Base-by-base conservation (phyloP, 1,140 invertebrate species). In the Acromyrmex charruanus region DNA sequence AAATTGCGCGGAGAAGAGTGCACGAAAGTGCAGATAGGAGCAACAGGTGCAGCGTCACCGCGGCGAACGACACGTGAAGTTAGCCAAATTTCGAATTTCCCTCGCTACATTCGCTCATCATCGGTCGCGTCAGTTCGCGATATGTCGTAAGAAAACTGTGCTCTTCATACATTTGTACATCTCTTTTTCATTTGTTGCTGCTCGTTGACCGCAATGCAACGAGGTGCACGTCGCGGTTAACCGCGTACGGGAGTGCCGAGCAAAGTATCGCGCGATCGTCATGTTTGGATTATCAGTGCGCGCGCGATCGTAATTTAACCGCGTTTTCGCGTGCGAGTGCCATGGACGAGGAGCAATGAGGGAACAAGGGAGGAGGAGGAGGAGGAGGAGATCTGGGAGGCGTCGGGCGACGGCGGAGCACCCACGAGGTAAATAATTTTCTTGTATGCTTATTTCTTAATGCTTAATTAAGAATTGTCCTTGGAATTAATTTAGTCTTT, bases 11-110 rank as follows among this genome's bases (percentile, higher is more conserved):
- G 5, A 49, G 6, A 14, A 69, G 2, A 69, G 21, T 49, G 66
- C n/a, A 51, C 39, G 14, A n/a, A 49, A 49, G 66, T 69, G 35
- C 66, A 69, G 39, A 39, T 69, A 25, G 12, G 66, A 69, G 66
- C 66, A 69, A 69, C 66, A 69, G 66, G 66, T 69, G 66, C 39
- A 69, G 66, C 39, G 66, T 69, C 66, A 28, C 6, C 66, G 66
- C 39, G 39, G 66, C 39, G 65, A 39, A 18, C 35, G 39, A 12
- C 39, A 12, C 39, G 39, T 51, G 39, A 69, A 69, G 39, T 69
- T 28, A 18, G 31, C 18, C 65, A 5, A 69, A 25, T 69, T 69
- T 69, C 39, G 12, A 51, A 69, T 69, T 28, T 51, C 21, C 21
- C 0, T 21, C n/a, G 66, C 10, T 2, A 21, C 21, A 14, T 44